A percentile compares a stretch with the other conserved stretches of the same genome.
phyloP scores from a whole-genome alignment of 1,140 invertebrate genomes.

The Drosophila sturtevanti region DNA sequence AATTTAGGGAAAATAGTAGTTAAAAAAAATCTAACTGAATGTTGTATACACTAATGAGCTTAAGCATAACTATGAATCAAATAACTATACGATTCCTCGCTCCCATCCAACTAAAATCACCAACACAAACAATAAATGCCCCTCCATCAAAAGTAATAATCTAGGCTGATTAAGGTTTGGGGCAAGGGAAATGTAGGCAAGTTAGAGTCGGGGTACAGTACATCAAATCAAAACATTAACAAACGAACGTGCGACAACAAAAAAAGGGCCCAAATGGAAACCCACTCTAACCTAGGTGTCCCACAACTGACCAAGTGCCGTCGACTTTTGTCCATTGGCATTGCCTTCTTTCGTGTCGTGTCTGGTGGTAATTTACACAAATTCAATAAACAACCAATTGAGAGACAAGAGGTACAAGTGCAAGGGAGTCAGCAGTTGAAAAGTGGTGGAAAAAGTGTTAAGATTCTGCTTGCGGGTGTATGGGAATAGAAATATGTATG shows the following conservation, averaged over 20 bases:
- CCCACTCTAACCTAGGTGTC: not conserved
- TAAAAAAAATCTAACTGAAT: not conserved
- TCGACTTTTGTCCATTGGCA: conserved; percentile 29
- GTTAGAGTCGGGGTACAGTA: conserved; percentile 17
- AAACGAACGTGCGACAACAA: conserved; percentile 38
- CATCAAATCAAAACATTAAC: conserved; percentile 66
- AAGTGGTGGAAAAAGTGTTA: conserved; percentile 39
- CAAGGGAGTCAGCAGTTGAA: not conserved
- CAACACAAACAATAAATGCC: conserved; percentile 14
- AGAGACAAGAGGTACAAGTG: conserved; percentile 13
- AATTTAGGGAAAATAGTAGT: too few species aligned
- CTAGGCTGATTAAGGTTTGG: conserved; percentile 23
- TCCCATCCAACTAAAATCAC: not conserved
- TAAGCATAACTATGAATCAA: conserved; percentile 21
- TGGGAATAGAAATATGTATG: not conserved
- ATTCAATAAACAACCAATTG: conserved; percentile 64
- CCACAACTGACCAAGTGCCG: not conserved
- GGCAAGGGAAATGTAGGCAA: conserved; percentile 2
- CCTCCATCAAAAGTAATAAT: conserved; percentile 29
- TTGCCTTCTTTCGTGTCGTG: conserved; percentile 59
- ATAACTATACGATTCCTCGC: not conserved
- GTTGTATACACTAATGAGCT: conserved; percentile 56
- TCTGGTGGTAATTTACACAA: conserved; percentile 72
- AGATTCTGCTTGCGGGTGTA: not conserved
- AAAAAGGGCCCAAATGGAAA: conserved; percentile 13